Evolutionary conservation across 2,888 invertebrate species (phyloP).

Genomic region (Baronia brevicornis): DNA sequence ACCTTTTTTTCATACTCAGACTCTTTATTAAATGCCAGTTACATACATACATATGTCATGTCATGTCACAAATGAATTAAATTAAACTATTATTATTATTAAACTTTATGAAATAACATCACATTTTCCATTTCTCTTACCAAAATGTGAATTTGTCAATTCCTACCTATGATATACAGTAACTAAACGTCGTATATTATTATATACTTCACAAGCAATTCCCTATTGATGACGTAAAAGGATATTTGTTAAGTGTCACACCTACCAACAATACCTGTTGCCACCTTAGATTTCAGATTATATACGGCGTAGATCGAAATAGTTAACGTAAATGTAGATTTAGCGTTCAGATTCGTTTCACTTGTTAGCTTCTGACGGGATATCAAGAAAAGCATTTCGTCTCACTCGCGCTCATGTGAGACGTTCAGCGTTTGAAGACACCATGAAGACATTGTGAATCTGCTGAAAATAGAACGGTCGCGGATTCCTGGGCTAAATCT

Average conservation of each 20-base stretch:
- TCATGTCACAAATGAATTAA: conserved; percentile 14
- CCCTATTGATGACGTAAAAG: too few relatives aligned
- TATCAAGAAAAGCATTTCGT: conserved; percentile 40
- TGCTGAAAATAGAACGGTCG: conserved; percentile 71
- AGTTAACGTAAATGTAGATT: conserved; percentile 71
- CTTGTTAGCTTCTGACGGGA: conserved; percentile 30
- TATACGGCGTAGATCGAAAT: conserved; percentile 59
- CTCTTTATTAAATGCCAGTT: too few relatives aligned
- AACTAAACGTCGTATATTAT: too few relatives aligned
- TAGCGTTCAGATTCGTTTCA: conserved; percentile 58
- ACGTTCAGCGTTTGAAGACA: conserved; percentile 35
- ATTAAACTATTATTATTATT: neutral
- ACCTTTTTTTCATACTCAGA: too few relatives aligned
- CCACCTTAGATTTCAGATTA: conserved; percentile 44
- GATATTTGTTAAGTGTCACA: conserved; percentile 12
- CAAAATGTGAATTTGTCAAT: too few relatives aligned
- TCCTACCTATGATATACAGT: too few relatives aligned
- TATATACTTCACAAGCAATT: too few relatives aligned
- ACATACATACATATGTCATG: too few relatives aligned
- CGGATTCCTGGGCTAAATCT: conserved; percentile 78
- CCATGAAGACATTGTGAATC: conserved; percentile 50
- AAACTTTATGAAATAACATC: conserved; percentile 10
- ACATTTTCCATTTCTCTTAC: too few relatives aligned
- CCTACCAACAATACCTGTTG: conserved; percentile 21
- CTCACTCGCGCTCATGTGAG: conserved; percentile 44